Conservation (phyloP, 2,113 vertebrate genomes). For the Plestiodon gilberti region DNA sequence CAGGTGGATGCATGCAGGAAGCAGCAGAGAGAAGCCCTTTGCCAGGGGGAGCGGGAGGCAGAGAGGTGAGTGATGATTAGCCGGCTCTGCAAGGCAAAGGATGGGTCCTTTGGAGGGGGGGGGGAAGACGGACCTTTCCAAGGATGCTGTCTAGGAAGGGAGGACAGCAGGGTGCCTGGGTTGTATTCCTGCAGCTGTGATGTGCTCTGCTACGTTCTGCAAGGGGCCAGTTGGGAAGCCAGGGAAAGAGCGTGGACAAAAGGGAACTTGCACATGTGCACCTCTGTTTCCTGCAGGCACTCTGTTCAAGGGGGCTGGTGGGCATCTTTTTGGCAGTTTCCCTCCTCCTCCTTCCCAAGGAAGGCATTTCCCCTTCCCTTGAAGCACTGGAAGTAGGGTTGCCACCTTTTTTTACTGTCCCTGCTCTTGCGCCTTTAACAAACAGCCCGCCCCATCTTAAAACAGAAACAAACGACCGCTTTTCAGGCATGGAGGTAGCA, state of each 20-base stretch:
- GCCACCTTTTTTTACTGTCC: background rate
- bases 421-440: background rate
- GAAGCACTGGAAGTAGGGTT: background rate
- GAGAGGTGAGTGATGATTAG: conserved; percentile 20
- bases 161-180: background rate
- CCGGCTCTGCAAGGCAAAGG: background rate
- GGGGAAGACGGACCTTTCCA: too few relatives aligned
- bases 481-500: background rate
- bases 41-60: background rate
- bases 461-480: background rate
- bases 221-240: background rate
- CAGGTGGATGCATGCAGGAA: conserved; percentile 37
- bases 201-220: background rate
- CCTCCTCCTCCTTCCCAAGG: background rate
- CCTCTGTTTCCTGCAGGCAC: background rate
- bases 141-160: background rate
- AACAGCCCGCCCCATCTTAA: background rate
- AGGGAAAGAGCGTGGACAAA: too few relatives aligned
- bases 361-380: background rate
- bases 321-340: background rate
- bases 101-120: background rate
- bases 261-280: background rate
- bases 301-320: background rate
- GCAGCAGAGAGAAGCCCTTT: background rate
- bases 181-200: background rate